Base-by-base conservation (phyloP, 2,113 vertebrate genomes). In the Larimichthys polyactis region DNA sequence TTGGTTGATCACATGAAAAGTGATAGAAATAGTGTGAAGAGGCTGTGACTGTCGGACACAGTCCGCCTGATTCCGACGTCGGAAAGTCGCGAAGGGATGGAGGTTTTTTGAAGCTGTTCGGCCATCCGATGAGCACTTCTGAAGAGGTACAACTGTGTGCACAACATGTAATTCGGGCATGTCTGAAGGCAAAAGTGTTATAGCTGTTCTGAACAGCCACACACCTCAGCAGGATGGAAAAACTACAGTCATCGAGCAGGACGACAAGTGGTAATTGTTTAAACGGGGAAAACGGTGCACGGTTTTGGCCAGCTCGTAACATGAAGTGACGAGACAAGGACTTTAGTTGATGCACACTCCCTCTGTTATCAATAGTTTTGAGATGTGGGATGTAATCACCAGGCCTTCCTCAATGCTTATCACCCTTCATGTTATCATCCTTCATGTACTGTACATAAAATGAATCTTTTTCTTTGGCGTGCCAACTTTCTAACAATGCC, bases 321-420 rank as follows among this genome's bases (percentile, higher is more conserved):
- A 52, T 9, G 8, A n/a, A n/a, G 51, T 52, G 19, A n/a, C 19
- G 9, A 20, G 20, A 24, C 24, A 24, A 24, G 24, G 44, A 40
- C 36, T 27, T 27, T 5, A 0, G 24, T 17, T 27, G 15, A 16
- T 2, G 12, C 57, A 59, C 3, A 14, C 15, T 17, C 15, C 32
- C 16, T 2, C 27, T 57, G 10, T 57, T 22, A 57, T 22, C 11
- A 60, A 1, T 16, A 5, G 2, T 54, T 27, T 16, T 58, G 4
- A 15, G 22, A 58, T 5, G 22, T n/a, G 40, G 29, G 32, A 72
- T 22, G 20, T 63, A 69, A 76, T 80, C 52, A 24, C 44, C 67
- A 9, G 52, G 11, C 29, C 9, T 44, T 64, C 22, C 19, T 75
- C 36, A 67, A 7, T 24, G 14, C 11, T 60, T 27, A 32, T 60